Conservation (phyloP, 2,888 invertebrate genomes). For the Hirtodrosophila alboralis region DNA sequence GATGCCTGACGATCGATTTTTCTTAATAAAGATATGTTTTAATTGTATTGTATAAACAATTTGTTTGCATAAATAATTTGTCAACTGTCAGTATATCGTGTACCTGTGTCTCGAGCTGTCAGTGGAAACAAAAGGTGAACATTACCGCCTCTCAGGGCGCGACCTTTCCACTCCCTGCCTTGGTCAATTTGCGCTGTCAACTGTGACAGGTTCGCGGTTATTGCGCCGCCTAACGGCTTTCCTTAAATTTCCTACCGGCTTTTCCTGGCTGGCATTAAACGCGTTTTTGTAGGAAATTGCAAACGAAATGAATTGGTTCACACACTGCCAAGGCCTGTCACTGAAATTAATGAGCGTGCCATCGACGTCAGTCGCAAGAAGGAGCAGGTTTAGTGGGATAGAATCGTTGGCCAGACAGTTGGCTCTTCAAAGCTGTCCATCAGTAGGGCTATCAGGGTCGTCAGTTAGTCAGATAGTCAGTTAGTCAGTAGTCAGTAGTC, state of each 20-base stretch:
- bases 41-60: constrained; percentile 44
- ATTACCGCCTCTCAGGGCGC: constrained; percentile 22
- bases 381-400: neutral
- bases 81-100: constrained; percentile 74
- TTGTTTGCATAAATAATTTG: constrained; percentile 77
- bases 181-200: constrained; percentile 65
- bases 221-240: constrained; percentile 34
- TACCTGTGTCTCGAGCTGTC: constrained; percentile 64
- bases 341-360: constrained; percentile 69
- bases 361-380: constrained; percentile 22
- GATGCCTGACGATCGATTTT: constrained; percentile 15
- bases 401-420: constrained; percentile 7
- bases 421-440: constrained; percentile 22
- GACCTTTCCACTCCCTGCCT: constrained; percentile 3
- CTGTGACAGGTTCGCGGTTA: constrained; percentile 56
- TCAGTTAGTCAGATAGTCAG: constrained; percentile 17
- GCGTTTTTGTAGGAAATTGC: constrained; percentile 45
- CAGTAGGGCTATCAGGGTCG: constrained; percentile 18
- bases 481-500: constrained; percentile 7
- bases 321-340: constrained; percentile 47
- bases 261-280: constrained; percentile 16
- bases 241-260: constrained; percentile 13
- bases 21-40: too few relatives aligned
- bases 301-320: constrained; percentile 61
- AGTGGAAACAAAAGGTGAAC: constrained; percentile 62